phyloP scores from a whole-genome alignment of 2,888 invertebrate genomes.

The Elysia crispata region DNA sequence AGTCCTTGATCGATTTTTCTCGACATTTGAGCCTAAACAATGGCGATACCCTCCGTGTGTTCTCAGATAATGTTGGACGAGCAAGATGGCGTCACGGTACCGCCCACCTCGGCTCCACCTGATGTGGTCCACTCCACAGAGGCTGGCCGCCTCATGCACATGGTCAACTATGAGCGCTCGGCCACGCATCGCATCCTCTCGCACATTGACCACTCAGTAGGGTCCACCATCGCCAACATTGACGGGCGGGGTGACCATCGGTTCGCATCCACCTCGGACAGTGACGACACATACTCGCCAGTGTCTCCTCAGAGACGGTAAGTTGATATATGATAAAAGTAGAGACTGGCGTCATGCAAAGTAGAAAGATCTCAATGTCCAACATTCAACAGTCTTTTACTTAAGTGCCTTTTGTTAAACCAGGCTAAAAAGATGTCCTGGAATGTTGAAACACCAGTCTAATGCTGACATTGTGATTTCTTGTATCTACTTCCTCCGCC shows the following conservation, averaged over 20 bases:
- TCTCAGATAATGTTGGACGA: constrained; percentile 79
- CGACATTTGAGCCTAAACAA: not conserved
- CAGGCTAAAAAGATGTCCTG: no score
- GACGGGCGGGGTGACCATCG: constrained; percentile 50
- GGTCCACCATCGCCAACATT: constrained; percentile 66
- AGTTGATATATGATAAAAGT: no score
- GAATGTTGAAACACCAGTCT: no score
- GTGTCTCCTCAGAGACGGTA: no score
- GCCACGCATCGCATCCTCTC: constrained; percentile 69
- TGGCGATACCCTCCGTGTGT: not conserved
- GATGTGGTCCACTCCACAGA: constrained; percentile 69
- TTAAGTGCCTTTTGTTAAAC: no score
- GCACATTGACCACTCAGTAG: constrained; percentile 73
- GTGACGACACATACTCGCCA: constrained; percentile 55
- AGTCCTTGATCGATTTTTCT: not conserved
- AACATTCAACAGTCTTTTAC: no score
- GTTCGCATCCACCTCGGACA: constrained; percentile 55
- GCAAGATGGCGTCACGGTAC: constrained; percentile 56
- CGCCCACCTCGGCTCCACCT: constrained; percentile 61
- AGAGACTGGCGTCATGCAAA: no score
- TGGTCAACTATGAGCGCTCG: constrained; percentile 66
- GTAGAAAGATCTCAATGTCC: no score
- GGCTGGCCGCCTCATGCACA: constrained; percentile 62
- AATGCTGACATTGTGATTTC: no score
- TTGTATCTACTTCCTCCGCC: no score